phyloP scores from a whole-genome alignment of 2,888 invertebrate species.

The Ypsolopha sequella region DNA sequence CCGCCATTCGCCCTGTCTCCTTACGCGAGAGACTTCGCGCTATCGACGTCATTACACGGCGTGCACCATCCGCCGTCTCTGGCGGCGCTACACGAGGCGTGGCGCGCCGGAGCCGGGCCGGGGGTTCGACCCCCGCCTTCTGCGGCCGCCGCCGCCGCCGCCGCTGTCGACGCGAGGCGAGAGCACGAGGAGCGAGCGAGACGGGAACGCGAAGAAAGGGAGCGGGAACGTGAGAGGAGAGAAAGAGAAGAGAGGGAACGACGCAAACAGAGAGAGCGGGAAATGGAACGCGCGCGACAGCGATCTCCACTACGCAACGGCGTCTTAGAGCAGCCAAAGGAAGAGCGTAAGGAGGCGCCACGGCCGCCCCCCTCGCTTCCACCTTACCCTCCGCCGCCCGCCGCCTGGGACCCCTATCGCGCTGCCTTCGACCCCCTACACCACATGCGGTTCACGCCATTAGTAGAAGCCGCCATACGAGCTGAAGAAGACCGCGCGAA shows the following conservation, averaged over 20 bases:
- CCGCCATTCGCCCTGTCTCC: slow-evolving; percentile 78
- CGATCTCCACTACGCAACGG: slow-evolving; percentile 85
- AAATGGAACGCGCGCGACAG: slow-evolving; percentile 73
- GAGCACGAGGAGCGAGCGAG: slow-evolving; percentile 62
- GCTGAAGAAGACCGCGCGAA: slow-evolving; percentile 86
- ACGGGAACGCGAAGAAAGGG: slow-evolving; percentile 71
- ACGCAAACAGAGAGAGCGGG: slow-evolving; percentile 69
- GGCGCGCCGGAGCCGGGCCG: slow-evolving; percentile 46
- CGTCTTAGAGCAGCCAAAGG: slow-evolving; percentile 50
- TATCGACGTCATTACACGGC: slow-evolving; percentile 51
- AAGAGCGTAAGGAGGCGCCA: slow-evolving; percentile 68
- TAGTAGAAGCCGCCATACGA: slow-evolving; percentile 83
- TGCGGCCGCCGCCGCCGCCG: slow-evolving; percentile 26
- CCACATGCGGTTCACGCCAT: slow-evolving; percentile 79
- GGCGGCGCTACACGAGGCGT: slow-evolving; percentile 53
- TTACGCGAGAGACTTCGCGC: slow-evolving; percentile 75
- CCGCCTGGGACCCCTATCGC: slow-evolving; percentile 78
- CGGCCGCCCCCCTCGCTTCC: slow-evolving; percentile 56
- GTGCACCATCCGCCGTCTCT: slow-evolving; percentile 52
- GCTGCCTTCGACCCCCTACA: slow-evolving; percentile 77
- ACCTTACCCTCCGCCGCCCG: slow-evolving; percentile 70
- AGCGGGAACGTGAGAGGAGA: slow-evolving; percentile 57
- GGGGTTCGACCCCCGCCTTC: slow-evolving; percentile 16
- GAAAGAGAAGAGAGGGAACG: slow-evolving; percentile 72
- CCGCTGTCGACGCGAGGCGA: slow-evolving; percentile 41